Conservation (phyloP, 1,140 invertebrate species). For the Tetramorium simillimum region DNA sequence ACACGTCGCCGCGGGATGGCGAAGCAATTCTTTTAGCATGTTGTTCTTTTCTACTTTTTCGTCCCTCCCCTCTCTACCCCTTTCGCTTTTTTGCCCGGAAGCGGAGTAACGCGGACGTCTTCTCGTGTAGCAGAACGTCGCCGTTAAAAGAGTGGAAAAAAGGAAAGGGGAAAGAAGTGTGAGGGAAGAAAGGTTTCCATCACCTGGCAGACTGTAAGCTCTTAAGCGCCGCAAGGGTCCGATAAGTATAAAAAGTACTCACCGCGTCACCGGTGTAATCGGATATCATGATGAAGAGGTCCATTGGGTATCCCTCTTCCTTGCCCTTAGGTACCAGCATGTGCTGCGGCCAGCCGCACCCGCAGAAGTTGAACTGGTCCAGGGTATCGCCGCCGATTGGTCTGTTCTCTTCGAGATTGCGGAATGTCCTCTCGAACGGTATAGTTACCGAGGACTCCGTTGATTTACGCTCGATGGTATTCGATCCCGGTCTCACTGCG, state of each 20-base stretch:
- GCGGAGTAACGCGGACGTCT: background rate
- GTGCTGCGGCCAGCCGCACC: conserved; percentile 95
- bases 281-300: conserved; percentile 93
- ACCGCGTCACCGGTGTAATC: conserved; percentile 90
- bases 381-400: conserved; percentile 85
- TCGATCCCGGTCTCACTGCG: conserved; percentile 88
- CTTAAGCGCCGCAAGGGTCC: conserved; percentile 42
- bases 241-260: conserved; percentile 72
- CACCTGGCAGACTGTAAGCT: conserved; percentile 53
- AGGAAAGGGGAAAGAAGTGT: background rate
- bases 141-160: conserved; percentile 28
- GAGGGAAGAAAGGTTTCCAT: conserved; percentile 38
- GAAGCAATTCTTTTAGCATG: conserved; percentile 35
- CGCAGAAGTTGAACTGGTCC: conserved; percentile 91
- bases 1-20: background rate
- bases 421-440: conserved; percentile 90
- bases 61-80: too few species aligned
- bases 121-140: conserved; percentile 7
- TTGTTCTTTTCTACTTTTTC: background rate
- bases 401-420: conserved; percentile 86
- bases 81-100: background rate
- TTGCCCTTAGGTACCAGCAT: conserved; percentile 92
- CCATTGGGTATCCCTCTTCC: conserved; percentile 88
- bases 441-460: conserved; percentile 90
- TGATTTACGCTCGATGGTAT: conserved; percentile 88